Conservation (phyloP, 1,140 invertebrate species). For the Macrobrachium rosenbergii region DNA sequence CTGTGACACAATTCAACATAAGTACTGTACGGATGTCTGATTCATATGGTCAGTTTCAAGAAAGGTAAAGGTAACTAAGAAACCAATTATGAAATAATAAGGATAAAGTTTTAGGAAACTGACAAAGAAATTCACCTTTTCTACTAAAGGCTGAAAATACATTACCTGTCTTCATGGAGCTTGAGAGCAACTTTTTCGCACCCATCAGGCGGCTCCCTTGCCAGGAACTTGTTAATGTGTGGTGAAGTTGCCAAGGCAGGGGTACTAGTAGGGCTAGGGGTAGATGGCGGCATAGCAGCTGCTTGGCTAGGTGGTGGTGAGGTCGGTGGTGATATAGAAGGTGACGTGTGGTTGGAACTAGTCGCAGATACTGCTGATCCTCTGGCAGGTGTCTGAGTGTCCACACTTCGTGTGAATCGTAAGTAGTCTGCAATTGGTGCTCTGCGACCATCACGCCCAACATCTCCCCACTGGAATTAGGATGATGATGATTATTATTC, state of each 20-base stretch:
- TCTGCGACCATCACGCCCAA: conserved; percentile 86
- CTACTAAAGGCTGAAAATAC: neutral
- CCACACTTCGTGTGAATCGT: conserved; percentile 79
- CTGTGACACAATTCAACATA: too few species aligned
- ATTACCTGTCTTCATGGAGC: conserved; percentile 76
- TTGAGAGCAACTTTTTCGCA: conserved; percentile 82
- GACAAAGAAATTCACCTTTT: neutral
- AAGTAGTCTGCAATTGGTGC: conserved; percentile 84
- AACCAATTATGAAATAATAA: too few species aligned
- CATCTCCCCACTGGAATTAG: conserved; percentile 69
- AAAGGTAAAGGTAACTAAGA: too few species aligned
- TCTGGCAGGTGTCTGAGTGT: conserved; percentile 83
- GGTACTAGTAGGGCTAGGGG: conserved; percentile 66
- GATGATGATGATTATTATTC: too few species aligned
- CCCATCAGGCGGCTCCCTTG: conserved; percentile 87
- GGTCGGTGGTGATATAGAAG: conserved; percentile 73
- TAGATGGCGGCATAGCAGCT: conserved; percentile 71
- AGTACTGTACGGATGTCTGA: too few species aligned
- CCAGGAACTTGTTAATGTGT: conserved; percentile 86
- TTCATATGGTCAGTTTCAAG: too few species aligned
- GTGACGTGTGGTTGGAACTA: conserved; percentile 72
- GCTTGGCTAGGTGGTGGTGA: conserved; percentile 54
- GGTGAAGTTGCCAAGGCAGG: conserved; percentile 79
- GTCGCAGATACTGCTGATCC: conserved; percentile 40
- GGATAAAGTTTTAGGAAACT: too few species aligned